Evolutionary conservation across 2,888 invertebrate genomes (phyloP), one percentile per base, ranked within the genome.

Genomic region (Pristionchus japonicus): DNA sequence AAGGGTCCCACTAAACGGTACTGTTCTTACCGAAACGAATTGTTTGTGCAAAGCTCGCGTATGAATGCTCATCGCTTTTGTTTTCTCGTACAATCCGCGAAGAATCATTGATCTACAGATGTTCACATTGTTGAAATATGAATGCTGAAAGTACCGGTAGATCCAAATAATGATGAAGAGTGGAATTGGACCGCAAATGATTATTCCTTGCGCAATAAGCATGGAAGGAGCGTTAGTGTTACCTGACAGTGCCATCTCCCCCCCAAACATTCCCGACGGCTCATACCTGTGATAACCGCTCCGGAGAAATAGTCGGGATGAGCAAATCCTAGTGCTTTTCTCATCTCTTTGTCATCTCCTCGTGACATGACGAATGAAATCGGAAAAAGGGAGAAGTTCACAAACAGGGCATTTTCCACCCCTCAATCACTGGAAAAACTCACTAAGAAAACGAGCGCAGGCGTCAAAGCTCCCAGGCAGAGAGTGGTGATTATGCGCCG

Each of bases 361-460:
- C 77, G 77, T 2, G 77, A 43, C 34, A 27, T 77, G 77, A 47
- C n/a, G 27, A 77, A 77, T 43, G 47, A 17, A 0, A 43, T 27
- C 77, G 31, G 27, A 74, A 74, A 23, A 47, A 27, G 7, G 43
- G 20, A 23, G 6, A 37, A 70, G 70, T 37, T 70, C 70, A 37
- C 23, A 70, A 70, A 70, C 37, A 70, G 20, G 37, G 20, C 31
- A 34, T 34, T 70, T 34, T 17, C 37, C 20, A 40, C 70, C 70
- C 43, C 13, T 3, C 9, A 70, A 70, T 70, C 27, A 74, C 40
- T 27, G 74, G 23, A 77, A 77, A 77, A 77, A 77, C 77, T 43
- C 20, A 77, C 77, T 43, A 77, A n/a, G 27, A 77, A 77, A 27
- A 77, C n/a, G n/a, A 77, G 23, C 11, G 77, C 77, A n/a, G 77